Evolutionary conservation across 2,797 vertebrate species (phyloP), one percentile per base, ranked within the genome.

Genomic region (Sebastes miniatus): DNA sequence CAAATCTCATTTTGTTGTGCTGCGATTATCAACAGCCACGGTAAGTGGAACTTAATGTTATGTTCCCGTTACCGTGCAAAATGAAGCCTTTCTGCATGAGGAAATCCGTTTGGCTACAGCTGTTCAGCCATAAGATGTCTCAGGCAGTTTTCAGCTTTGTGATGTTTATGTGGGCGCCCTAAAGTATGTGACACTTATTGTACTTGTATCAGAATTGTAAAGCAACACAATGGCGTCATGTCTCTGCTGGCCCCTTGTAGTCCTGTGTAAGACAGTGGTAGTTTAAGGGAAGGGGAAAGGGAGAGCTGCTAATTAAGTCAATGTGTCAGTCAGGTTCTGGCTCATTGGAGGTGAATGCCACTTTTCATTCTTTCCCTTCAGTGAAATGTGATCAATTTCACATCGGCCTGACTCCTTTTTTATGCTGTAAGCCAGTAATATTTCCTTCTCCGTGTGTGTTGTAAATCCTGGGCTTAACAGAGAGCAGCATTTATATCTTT

Each of bases 1-100:
- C 73, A 92, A 90, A 90, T 92, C 83, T 87, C 72, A 83, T 93
- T 91, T 91, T 88, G 85, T 86, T 90, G 83, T 87, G 87, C 83
- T 70, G 72, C 32, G 73, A 89, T 92, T 90, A 91, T 86, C 77
- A 87, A 87, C 87, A 76, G 86, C 72, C 79, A 76, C 20, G 47
- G 81, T 81, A 57, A 87, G 80, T 83, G 83, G 73, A 87, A 91
- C 80, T 89, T 88, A 83, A 91, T 90, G 88, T 89, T 87, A 87
- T 84, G 90, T 79, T 52, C 85, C 89, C 47, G 77, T 90, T 89
- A 86, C 79, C 34, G 82, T 73, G 77, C 72, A 88, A 85, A 89
- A 89, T 89, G 74, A 87, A 92, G 84, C 87, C 77, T 87, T 84
- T 91, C 88, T 86, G 88, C 76, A 61, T 80, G 76, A 88, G 75